phyloP scores from a whole-genome alignment of 2,113 vertebrate genomes.

The Peromyscus maniculatus region DNA sequence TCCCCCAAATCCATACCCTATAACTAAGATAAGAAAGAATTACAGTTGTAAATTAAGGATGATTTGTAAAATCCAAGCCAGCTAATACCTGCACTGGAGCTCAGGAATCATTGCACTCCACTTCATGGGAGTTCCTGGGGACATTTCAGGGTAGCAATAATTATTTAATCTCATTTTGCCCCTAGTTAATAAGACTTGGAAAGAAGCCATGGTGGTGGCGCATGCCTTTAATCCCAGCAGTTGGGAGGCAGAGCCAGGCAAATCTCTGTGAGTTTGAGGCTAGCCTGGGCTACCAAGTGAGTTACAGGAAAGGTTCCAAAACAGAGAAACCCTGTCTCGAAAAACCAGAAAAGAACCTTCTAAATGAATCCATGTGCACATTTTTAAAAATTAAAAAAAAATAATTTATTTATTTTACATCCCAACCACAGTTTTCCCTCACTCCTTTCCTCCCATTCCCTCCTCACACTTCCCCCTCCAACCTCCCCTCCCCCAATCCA shows the following conservation, averaged over 20 bases:
- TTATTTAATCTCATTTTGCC: constrained; percentile 36
- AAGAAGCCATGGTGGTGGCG: too few relatives aligned
- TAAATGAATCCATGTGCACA: neutral
- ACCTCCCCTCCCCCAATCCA: neutral
- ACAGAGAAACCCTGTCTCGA: too few relatives aligned
- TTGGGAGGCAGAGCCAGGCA: too few relatives aligned
- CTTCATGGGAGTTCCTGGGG: neutral
- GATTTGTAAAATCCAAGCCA: constrained; percentile 44
- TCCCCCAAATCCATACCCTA: neutral
- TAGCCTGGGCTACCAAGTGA: too few relatives aligned
- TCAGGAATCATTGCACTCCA: neutral
- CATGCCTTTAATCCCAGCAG: too few relatives aligned
- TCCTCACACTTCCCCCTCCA: neutral
- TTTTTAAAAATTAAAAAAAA: neutral
- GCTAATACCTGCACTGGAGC: neutral
- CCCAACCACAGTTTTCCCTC: neutral
- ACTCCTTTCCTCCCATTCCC: neutral
- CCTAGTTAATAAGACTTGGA: constrained; percentile 28
- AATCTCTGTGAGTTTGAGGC: too few relatives aligned
- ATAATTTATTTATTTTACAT: neutral
- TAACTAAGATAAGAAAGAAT: constrained; percentile 21
- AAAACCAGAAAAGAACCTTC: neutral
- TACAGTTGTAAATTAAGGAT: constrained; percentile 41
- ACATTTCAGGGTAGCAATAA: neutral
- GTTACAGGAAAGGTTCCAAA: too few relatives aligned